Base-by-base conservation (phyloP, 2,797 vertebrate species). In the Neomorphus geoffroyi region DNA sequence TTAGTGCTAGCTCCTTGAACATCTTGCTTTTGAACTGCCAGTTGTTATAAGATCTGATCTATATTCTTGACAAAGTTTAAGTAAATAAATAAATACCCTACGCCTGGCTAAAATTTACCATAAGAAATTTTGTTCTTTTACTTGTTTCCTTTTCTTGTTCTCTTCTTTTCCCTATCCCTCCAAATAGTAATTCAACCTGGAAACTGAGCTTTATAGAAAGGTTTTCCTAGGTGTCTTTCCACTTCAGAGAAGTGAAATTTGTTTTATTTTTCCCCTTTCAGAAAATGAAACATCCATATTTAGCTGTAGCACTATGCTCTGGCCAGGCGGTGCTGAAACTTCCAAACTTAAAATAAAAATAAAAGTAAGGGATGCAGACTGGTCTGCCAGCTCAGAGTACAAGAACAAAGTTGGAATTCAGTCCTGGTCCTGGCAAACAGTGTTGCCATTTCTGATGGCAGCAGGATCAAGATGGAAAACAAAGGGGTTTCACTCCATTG, bases 1-100 rank as follows among this genome's bases (percentile, higher is more conserved):
- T 95, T 92, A 92, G 61, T 72, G 66, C 50, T 65, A 65, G 39
- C 50, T 95, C 62, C 92, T 75, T 51, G 54, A 96, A 91, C 56
- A 60, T 69, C 72, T 88, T 91, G 65, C 26, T 94, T 61, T 81
- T 95, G 70, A 93, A 60, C 66, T 86, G 66, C 77, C 85, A 91
- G 39, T 37, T 92, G 41, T 71, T 95, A 46, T 3, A 85, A 39
- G 61, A 85, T 82, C 60, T 82, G 73, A 92, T 87, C 51, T 89
- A 32, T 87, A 85, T 95, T 89, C 74, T 73, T 80, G 70, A 56
- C 39, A 75, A 73, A 66, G n/a, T 26, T 69, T 41, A 43, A 91
- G 62, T 72, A 86, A 93, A 86, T 88, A 92, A 95, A 74, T 79
- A 78, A 95, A 62, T 75, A 88, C 15, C 21, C 24, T 33, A 56